Conservation (phyloP, 2,113 vertebrate genomes). For the Opisthocomus hoazin region DNA sequence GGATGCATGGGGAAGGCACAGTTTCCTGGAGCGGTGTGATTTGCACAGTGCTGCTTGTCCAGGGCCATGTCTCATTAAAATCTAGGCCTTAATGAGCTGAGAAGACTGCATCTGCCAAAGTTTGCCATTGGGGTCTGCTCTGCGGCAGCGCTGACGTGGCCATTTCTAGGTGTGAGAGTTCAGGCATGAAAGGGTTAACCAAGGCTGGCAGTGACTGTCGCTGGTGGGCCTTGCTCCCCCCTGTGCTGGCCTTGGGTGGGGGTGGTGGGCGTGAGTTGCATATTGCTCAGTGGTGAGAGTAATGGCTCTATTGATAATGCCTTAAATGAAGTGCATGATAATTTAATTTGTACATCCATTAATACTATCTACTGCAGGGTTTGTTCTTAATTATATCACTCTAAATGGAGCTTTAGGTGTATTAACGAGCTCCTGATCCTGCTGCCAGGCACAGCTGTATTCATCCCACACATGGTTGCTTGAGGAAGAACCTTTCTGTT, state of each 20-base stretch:
- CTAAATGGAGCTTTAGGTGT: not conserved
- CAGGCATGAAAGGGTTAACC: not conserved
- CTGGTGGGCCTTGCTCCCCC: not conserved
- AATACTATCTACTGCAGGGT: conserved; percentile 11
- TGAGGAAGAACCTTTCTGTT: not conserved
- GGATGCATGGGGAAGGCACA: not conserved
- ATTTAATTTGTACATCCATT: conserved; percentile 59
- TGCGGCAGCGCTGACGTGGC: not conserved
- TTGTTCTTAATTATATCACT: conserved; percentile 7
- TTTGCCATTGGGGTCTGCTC: not conserved
- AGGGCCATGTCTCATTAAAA: not conserved
- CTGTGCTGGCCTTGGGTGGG: not conserved
- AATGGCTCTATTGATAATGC: conserved; percentile 31
- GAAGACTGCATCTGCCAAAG: not conserved
- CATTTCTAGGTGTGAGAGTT: not conserved
- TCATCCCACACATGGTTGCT: not conserved
- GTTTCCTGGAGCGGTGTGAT: not conserved
- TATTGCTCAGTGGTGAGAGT: not conserved
- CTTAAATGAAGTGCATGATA: conserved; percentile 30
- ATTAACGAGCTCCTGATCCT: not conserved
- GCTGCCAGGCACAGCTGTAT: not conserved
- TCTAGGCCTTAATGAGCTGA: not conserved
- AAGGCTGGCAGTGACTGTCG: not conserved
- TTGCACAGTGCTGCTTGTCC: not conserved
- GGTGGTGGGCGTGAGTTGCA: not conserved